A percentile compares a stretch with the other conserved stretches of the same genome.
These are phyloP conservation scores for Archocentrus centrarchus DNA, from an alignment of 2,113 vertebrate species.

Conservation along the genomic window DNA sequence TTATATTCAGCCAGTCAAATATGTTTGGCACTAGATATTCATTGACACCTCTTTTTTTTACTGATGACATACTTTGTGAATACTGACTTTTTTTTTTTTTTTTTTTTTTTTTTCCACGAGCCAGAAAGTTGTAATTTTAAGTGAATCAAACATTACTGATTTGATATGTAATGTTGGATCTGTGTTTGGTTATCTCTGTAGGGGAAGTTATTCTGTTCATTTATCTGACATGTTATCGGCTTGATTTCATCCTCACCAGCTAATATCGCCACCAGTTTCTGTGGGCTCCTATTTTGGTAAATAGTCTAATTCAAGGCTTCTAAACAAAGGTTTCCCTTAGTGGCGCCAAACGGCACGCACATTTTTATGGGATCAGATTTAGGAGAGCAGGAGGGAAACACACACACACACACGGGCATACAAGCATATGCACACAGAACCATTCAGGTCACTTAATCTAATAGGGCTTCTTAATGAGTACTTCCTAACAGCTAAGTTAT, in stretches of 20 bases:
- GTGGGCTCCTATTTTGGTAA: conserved; percentile 41
- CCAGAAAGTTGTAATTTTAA: background rate
- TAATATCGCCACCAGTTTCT: conserved; percentile 9
- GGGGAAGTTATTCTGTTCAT: background rate
- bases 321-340: conserved; percentile 51
- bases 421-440: conserved; percentile 17
- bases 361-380: conserved; percentile 35
- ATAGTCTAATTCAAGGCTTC: conserved; percentile 25
- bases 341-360: conserved; percentile 23
- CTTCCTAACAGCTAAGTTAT: conserved; percentile 55
- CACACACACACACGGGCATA: background rate
- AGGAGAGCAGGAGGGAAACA: conserved; percentile 32
- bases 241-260: background rate
- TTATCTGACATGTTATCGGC: background rate
- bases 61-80: conserved; percentile 18
- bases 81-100: conserved; percentile 12
- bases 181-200: background rate
- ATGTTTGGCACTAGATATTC: conserved; percentile 51
- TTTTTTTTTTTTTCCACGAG: background rate
- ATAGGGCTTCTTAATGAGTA: conserved; percentile 48
- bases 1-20: conserved; percentile 70
- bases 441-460: conserved; percentile 65
- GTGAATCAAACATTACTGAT: background rate
- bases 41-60: conserved; percentile 37
- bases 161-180: background rate